Evolutionary conservation across 2,888 invertebrate species (phyloP).

Genomic region (Ellobium chinense): DNA sequence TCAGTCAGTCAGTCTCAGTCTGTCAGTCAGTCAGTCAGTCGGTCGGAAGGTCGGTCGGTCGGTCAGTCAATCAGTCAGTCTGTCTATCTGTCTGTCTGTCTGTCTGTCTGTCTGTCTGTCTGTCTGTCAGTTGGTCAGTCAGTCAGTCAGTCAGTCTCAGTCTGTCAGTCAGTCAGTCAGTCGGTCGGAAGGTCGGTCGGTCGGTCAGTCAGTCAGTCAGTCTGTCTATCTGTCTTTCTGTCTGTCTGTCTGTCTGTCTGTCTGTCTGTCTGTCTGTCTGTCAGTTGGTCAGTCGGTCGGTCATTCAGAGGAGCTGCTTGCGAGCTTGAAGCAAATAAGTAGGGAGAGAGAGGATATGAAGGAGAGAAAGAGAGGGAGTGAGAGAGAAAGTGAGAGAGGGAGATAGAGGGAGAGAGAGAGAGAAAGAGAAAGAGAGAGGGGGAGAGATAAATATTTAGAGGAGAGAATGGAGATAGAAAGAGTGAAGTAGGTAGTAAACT

Average conservation of each 20-base stretch:
- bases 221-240: background rate
- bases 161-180: background rate
- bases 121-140: background rate
- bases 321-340: background rate
- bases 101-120: background rate
- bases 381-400: background rate
- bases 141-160: background rate
- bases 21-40: no score
- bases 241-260: background rate
- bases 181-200: background rate
- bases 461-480: background rate
- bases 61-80: background rate
- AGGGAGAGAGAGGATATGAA: background rate
- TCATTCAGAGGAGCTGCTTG: background rate
- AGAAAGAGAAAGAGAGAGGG: background rate
- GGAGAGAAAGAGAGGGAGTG: background rate
- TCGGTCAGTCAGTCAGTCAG: background rate
- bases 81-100: background rate
- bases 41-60: no score
- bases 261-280: background rate
- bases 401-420: background rate
- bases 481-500: background rate
- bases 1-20: no score
- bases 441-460: background rate
- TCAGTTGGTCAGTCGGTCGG: no score